Evolutionary conservation across 2,113 vertebrate species (phyloP), one percentile per base, ranked within the genome.

Genomic region (Phoenicopterus ruber): DNA sequence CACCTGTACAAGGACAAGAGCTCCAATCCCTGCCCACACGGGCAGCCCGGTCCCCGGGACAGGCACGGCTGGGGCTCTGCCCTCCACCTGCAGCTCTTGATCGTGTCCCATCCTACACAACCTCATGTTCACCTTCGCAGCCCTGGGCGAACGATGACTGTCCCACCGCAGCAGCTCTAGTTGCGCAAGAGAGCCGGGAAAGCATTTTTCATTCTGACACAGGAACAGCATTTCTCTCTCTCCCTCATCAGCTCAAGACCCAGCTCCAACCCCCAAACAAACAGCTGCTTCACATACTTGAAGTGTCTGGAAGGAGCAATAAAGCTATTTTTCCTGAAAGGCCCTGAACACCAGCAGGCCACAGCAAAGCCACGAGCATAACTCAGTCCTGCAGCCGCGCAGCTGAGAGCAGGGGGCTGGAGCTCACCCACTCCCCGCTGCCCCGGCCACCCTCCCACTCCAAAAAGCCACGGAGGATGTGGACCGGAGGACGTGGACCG

Each of bases 401-500:
- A 55, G 74, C 34, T 8, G 24, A 38, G 25, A 67, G 66, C 79
- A 52, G 46, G 59, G 20, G 24, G 36, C 79, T 72, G 66, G 34
- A 69, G 58, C 62, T 80, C 24, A 28, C 29, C 46, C 70, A 18
- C 26, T 34, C 24, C 74, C 57, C 40, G 3, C 59, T 17, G 21
- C 34, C 65, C 38, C 77, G n/a, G 55, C 52, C 42, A 26, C 49
- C 13, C 40, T 83, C 42, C 65, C 10, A 1, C 40, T 40, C 82
- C 59, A 49, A 40, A 92, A 59, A 34, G 20, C 61, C 54, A 55
- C 0, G 0, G 25, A 85, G 66, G 40, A 80, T 2, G 49, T 6
- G 32, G 47, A 14, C 44, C 2, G 5, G 26, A 44, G 52, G 38
- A 62, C 2, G 0, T 0, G 6, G 20, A 49, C 26, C 1, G 6